Percentiles rank a stretch among this genome's conserved stretches.
Conservation (phyloP, 2,797 vertebrate genomes). For the Alcedo atthis region DNA sequence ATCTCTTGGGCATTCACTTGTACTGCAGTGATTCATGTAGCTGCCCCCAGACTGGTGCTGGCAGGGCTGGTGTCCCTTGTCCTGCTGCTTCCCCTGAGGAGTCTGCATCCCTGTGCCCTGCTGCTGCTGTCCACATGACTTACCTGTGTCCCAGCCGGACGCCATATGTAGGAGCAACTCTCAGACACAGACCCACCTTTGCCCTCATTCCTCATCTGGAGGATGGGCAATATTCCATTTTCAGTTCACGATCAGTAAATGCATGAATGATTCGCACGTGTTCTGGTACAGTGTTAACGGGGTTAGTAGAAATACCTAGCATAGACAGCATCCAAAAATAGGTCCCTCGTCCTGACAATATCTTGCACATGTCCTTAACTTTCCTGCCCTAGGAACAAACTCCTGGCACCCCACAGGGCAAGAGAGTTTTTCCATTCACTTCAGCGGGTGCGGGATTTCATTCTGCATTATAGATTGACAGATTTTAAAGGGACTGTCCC, state of each 20-base stretch:
- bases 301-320: neutral
- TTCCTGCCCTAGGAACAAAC: conserved; percentile 12
- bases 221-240: neutral
- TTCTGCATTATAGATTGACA: neutral
- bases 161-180: fast-evolving
- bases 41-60: neutral
- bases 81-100: neutral
- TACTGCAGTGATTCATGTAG: neutral
- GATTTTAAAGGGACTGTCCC: neutral
- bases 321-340: conserved; percentile 37
- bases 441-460: neutral
- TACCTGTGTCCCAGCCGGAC: fast-evolving
- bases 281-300: neutral
- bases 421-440: conserved; percentile 45
- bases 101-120: neutral
- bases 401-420: neutral
- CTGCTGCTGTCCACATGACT: fast-evolving
- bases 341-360: neutral
- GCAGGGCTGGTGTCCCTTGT: neutral
- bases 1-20: neutral
- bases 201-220: neutral
- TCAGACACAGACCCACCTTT: fast-evolving
- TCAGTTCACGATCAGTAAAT: neutral
- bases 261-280: neutral
- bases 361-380: conserved; percentile 43